Percentiles rank a stretch among this genome's conserved stretches.
Conservation (phyloP, 2,888 invertebrate species). For the Endotricha flammealis region DNA sequence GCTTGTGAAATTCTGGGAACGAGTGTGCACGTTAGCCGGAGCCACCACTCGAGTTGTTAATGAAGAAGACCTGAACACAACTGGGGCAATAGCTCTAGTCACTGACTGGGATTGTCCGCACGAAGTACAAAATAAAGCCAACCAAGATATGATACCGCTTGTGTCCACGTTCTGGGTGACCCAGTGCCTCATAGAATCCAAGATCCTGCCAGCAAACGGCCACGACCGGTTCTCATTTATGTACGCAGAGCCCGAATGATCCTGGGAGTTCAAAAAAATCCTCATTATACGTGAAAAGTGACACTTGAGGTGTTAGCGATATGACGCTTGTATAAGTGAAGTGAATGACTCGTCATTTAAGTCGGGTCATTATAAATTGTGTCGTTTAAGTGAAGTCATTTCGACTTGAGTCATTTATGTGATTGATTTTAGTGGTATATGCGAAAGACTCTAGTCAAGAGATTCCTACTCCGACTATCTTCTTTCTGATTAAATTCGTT, state of each 20-base stretch:
- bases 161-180: conserved; percentile 84
- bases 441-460: neutral
- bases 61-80: conserved; percentile 65
- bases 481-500: no score
- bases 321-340: conserved; percentile 22
- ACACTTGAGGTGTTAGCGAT: conserved; percentile 52
- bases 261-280: conserved; percentile 69
- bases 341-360: no score
- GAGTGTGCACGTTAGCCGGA: conserved; percentile 79
- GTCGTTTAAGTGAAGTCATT: neutral
- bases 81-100: conserved; percentile 74
- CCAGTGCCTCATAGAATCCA: conserved; percentile 82
- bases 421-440: neutral
- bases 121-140: conserved; percentile 73
- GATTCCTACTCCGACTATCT: no score
- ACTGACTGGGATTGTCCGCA: conserved; percentile 80
- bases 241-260: conserved; percentile 74
- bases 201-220: conserved; percentile 62
- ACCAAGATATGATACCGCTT: conserved; percentile 78
- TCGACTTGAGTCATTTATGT: neutral
- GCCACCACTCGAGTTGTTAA: conserved; percentile 67
- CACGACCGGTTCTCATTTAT: conserved; percentile 76
- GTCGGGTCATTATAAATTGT: neutral
- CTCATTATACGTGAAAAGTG: conserved; percentile 71
- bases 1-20: conserved; percentile 80